Evolutionary conservation across 2,113 vertebrate genomes (phyloP).

Genomic region (Gila orcuttii): DNA sequence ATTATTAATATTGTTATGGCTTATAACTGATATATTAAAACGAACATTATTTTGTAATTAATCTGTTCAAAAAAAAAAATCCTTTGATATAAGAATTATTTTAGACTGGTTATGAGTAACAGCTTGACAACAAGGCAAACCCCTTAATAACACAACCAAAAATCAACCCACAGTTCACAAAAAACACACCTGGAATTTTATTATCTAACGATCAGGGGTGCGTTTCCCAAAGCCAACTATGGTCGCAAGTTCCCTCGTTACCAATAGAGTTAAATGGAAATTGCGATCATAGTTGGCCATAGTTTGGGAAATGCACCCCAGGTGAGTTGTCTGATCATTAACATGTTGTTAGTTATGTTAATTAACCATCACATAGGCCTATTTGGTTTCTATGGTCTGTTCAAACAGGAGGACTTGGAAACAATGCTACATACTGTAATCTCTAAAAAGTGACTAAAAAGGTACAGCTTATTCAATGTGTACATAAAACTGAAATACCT

Average conservation of each 20-base stretch:
- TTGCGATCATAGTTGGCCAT: too few relatives aligned
- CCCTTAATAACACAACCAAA: neutral
- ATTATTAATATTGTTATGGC: neutral
- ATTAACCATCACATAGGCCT: neutral
- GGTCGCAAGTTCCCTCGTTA: too few relatives aligned
- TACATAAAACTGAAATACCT: conserved; percentile 63
- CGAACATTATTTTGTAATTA: neutral
- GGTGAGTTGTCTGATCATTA: neutral
- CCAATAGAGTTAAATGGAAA: too few relatives aligned
- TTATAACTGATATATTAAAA: conserved; percentile 2
- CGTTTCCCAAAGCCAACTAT: too few relatives aligned
- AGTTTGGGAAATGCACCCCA: too few relatives aligned
- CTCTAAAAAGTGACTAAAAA: conserved; percentile 56
- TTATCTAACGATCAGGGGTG: neutral
- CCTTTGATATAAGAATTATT: neutral
- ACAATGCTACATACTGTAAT: neutral
- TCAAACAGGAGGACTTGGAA: neutral
- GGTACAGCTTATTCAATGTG: conserved; percentile 67
- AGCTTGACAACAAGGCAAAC: neutral
- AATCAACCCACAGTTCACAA: neutral
- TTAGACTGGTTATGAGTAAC: neutral
- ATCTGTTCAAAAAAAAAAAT: neutral
- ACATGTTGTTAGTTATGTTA: neutral
- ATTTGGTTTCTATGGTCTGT: conserved; percentile 3
- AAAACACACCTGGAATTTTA: neutral